Evolutionary conservation across 1,140 invertebrate genomes (phyloP), one percentile per base, ranked within the genome.

Genomic region (Calliphora vicina): DNA sequence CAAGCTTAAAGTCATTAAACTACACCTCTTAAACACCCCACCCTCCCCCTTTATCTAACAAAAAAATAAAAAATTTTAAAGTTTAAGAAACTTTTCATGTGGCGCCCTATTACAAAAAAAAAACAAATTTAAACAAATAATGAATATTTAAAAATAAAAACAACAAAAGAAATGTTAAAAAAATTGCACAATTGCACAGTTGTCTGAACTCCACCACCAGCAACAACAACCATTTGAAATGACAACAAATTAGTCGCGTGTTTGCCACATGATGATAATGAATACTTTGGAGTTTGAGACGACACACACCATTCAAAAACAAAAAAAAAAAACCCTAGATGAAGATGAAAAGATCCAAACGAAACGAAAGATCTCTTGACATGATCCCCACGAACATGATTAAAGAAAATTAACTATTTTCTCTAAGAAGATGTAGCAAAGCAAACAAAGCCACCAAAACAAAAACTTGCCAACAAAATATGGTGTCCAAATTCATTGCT

Each of bases 261-360:
- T 78, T 78, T 78, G 74, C 74, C 74, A 78, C 74, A 78, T 78
- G 74, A 76, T 76, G 73, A 78, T 78, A 78, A 78, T 78, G 74
- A 78, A 43, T 43, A 78, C 42, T 17, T 43, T 67, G 61, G 74
- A 23, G 15, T 35, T 35, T 35, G 6, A 35, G 35, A 35, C 10
- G 35, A 35, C 35, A 35, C 73, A n/a, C 4, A n/a, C n/a, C n/a
- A n/a, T 35, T 17, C 23, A 27, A n/a, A 35, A 76, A 29, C 27
- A 26, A 74, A 35, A 35, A 35, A 35, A 35, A 35, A 29, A 76
- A 76, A n/a, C 35, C 15, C 26, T 17, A 17, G 72, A 26, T 73
- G 15, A 76, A 57, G 50, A n/a, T 35, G 72, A n/a, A n/a, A n/a
- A n/a, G n/a, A n/a, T n/a, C n/a, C n/a, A n/a, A n/a, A 35, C 26